Base-by-base conservation (phyloP, 2,113 vertebrate species). In the Turdus rufiventris region DNA sequence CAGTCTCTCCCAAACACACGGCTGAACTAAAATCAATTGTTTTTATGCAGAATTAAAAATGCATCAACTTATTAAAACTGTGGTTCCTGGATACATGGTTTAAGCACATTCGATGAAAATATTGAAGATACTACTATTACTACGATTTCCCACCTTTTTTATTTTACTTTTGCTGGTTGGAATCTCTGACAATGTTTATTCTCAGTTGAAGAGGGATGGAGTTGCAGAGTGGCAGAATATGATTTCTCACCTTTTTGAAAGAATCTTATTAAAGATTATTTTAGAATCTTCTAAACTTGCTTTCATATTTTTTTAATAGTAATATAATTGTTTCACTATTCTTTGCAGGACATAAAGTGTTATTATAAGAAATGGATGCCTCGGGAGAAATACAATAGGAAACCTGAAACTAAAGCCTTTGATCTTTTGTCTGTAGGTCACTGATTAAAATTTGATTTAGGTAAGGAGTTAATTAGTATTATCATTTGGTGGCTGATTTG, bases 371-470 rank as follows among this genome's bases (percentile, higher is more conserved):
- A 96, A 85, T 31, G 75, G 66, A 96, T 93, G 74, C 85, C 88
- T 95, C 60, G 10, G 87, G 57, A 95, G 93, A 96, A 86, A 96
- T 83, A 96, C 91, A 93, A 93, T 83, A 74, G 84, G 65, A 96
- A 97, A 96, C 34, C 67, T 21, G n/a, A 93, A 97, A 96, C 57
- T 53, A 94, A 97, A 95, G 72, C 88, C 85, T 97, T 94, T 94
- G 91, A 85, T 89, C 90, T 95, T 97, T 94, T 92, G 89, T 91
- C 87, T 0, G 0, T 72, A 85, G 94, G 97, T 94, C 97, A 95
- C 82, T 80, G 94, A 96, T 94, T 96, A 95, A 96, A 97, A 97
- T 95, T 87, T 94, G 73, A 94, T 95, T 96, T 85, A 91, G 93
- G 91, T 86, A 95, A 96, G 95, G 62, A 94, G 79, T 90, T 97